Conservation (phyloP, 2,888 invertebrate species). For the Muscina levida region DNA sequence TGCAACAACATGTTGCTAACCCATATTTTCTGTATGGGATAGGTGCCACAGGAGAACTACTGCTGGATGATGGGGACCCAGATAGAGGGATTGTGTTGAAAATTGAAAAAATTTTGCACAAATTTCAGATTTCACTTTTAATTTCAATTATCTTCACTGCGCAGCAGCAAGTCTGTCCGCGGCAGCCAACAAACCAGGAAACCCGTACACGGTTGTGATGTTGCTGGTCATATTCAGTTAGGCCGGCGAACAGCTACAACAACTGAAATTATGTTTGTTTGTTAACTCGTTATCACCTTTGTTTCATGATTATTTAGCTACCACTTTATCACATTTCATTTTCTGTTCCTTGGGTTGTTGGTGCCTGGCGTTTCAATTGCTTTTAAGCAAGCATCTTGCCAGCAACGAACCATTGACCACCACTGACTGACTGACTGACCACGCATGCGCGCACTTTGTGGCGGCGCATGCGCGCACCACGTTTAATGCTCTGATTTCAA, state of each 20-base stretch:
- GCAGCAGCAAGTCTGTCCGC: neutral
- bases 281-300: conserved; percentile 66
- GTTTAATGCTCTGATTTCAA: conserved; percentile 70
- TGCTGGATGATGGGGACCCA: neutral
- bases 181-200: conserved; percentile 44
- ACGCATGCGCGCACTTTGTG: conserved; percentile 61
- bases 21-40: neutral
- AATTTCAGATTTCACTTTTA: conserved; percentile 63
- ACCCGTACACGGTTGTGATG: conserved; percentile 26
- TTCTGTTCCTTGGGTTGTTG: neutral
- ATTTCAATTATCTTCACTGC: conserved; percentile 54
- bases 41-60: too few relatives aligned
- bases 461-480: conserved; percentile 36
- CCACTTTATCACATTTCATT: conserved; percentile 61
- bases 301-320: conserved; percentile 62
- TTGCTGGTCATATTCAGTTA: conserved; percentile 17
- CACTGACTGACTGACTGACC: conserved; percentile 54
- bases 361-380: conserved; percentile 3
- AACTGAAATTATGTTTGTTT: conserved; percentile 58
- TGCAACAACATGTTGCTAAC: conserved; percentile 34
- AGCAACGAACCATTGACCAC: conserved; percentile 13
- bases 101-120: conserved; percentile 52
- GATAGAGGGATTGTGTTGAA: neutral
- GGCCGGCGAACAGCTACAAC: neutral
- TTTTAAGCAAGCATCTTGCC: neutral